Base-by-base conservation (phyloP, 2,113 vertebrate genomes). In the Myxocyprinus asiaticus region DNA sequence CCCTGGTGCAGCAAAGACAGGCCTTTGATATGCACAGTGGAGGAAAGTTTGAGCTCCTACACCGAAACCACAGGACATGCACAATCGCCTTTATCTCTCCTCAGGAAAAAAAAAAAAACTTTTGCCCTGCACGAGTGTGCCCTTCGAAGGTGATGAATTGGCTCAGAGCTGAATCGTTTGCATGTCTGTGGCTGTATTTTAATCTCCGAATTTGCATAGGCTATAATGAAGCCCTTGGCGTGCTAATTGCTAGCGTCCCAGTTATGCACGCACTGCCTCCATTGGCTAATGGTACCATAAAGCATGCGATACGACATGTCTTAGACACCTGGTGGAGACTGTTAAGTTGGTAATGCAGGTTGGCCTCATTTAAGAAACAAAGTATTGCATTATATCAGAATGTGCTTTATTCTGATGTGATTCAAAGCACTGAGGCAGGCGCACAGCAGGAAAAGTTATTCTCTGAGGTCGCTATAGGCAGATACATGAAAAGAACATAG, bases 231-330 rank as follows among this genome's bases (percentile, higher is more conserved):
- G 87, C 88, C 88, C 86, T 90, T 88, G 87, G 84, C 86, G 87
- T 89, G 90, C 90, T 91, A 91, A 93, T 92, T 90, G 90, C 85
- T 83, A 85, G 88, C 47, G 85, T 87, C 88, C 88, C 86, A 83
- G 86, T 90, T 87, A 88, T 83, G 81, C 87, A 86, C 89, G 89
- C 90, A 78, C 82, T 75, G 70, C 87, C 90, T 89, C 89, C 83
- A 84, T 81, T 82, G 86, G 89, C 88, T 92, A 93, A 92, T 92
- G 88, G 90, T 81, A 90, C 89, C 88, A 87, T 93, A 92, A 93
- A 93, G 90, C 88, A 92, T 89, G 83, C 76, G 87, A 86, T 82
- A 81, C 76, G 87, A 87, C 88, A 86, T 82, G 78, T 89, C 86
- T 86, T 81, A 88, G 88, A 89, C 86, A 81, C 86, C 86, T 88